phyloP scores from a whole-genome alignment of 2,113 vertebrate genomes.

The Dendrocopos noguchii region DNA sequence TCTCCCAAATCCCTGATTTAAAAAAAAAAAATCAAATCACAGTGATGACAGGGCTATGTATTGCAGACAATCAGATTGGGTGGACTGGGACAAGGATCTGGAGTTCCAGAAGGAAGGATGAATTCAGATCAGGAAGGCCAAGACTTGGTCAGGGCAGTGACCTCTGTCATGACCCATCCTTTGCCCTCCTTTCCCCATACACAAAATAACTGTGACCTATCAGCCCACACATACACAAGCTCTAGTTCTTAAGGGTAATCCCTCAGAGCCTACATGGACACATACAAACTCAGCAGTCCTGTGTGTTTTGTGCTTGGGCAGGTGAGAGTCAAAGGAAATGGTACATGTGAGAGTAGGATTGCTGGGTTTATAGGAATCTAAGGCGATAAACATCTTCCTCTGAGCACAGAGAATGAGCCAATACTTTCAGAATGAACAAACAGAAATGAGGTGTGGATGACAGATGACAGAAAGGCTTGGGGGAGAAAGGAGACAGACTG shows the following conservation, averaged over 20 bases:
- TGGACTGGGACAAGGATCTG: neutral
- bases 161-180: neutral
- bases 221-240: accelerated
- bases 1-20: neutral
- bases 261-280: neutral
- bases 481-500: neutral
- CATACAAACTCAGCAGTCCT: accelerated
- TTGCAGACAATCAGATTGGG: neutral
- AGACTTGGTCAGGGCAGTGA: neutral
- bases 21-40: neutral
- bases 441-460: neutral
- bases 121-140: neutral
- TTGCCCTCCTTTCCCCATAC: neutral
- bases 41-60: neutral
- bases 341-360: neutral
- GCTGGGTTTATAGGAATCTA: neutral
- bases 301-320: neutral
- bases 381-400: neutral
- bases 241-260: neutral
- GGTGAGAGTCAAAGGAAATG: neutral
- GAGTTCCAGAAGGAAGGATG: neutral
- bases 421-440: neutral
- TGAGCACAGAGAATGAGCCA: neutral
- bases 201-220: neutral
- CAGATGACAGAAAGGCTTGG: neutral